Evolutionary conservation across 2,113 vertebrate genomes (phyloP).

Genomic region (Elephantulus edwardii): DNA sequence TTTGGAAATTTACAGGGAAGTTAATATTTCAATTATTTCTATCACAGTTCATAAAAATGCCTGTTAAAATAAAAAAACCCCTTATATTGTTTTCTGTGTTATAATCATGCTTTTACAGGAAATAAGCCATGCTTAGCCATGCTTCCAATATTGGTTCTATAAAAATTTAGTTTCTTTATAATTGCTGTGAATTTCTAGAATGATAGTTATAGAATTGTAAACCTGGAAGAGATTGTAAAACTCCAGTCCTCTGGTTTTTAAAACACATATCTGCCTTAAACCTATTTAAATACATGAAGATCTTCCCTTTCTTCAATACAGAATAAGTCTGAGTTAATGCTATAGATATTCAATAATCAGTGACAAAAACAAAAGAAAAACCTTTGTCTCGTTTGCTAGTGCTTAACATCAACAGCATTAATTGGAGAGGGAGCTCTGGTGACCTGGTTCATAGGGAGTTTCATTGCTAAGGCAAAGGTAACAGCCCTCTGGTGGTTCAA

Average conservation of each 20-base stretch:
- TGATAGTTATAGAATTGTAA: not conserved
- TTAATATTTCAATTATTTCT: conserved; percentile 54
- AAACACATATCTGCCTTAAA: not conserved
- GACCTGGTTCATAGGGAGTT: no score
- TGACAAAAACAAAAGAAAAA: conserved; percentile 11
- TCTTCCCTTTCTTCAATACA: not conserved
- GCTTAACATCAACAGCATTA: not conserved
- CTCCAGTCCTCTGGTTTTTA: not conserved
- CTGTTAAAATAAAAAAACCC: conserved; percentile 50
- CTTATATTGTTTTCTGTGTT: conserved; percentile 8
- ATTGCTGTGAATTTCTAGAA: conserved; percentile 39
- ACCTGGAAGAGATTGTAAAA: not conserved
- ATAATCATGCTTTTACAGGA: conserved; percentile 52
- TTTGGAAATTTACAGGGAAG: conserved; percentile 43
- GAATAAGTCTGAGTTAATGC: conserved; percentile 3
- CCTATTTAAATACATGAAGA: not conserved
- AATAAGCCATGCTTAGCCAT: conserved; percentile 12
- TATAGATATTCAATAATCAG: not conserved
- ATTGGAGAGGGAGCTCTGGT: no score
- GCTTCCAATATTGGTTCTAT: conserved; percentile 31
- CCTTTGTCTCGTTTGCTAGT: not conserved
- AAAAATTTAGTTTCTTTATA: conserved; percentile 63
- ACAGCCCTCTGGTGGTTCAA: no score
- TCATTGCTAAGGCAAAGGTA: no score
- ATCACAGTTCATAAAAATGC: conserved; percentile 19